Evolutionary conservation across 2,113 vertebrate species (phyloP), one percentile per base, ranked within the genome.

Genomic region (Oceanites oceanicus): DNA sequence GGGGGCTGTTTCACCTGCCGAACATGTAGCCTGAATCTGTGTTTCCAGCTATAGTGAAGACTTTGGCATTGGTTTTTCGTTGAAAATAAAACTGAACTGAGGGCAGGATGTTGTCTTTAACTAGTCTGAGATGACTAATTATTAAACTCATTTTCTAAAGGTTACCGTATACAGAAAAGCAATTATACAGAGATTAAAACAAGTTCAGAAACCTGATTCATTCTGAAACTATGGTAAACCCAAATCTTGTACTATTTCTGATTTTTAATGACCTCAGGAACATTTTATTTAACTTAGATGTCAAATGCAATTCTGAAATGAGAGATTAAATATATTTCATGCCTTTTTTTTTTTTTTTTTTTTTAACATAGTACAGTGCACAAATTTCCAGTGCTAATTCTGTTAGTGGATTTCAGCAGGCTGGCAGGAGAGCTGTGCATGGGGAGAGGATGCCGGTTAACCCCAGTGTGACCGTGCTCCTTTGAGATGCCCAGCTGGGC

Each of bases 91-190:
- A 97, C 94, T 95, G 95, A 96, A 94, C 93, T 53, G 88, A 97
- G 97, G 96, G 97, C 97, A 96, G 92, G 92, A 94, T 98, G 98
- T 98, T 98, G 97, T 97, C 97, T 97, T 96, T 94, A 97, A 97
- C 96, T 96, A 95, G 97, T 97, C 97, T 97, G 95, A 77, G 97
- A 98, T 98, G 98, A 98, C 98, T 98, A 98, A 98, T 98, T 98
- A 97, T 97, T 96, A 97, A 97, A 98, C 97, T 98, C 95, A 82
- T 97, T 97, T 98, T 98, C 87, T 97, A 98, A 98, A 98, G 98
- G 97, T 98, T 98, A 96, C 97, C 95, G 2, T 97, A 97, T 95
- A 97, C 97, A 98, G 98, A 96, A 96, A 95, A 93, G 97, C 83
- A 94, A 97, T 96, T 94, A 94, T 78, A 71, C 21, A 61, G 93